These are phyloP conservation scores for Aspidiotus destructor DNA, from an alignment of 2,888 invertebrate genomes.

Conservation along the genomic window DNA sequence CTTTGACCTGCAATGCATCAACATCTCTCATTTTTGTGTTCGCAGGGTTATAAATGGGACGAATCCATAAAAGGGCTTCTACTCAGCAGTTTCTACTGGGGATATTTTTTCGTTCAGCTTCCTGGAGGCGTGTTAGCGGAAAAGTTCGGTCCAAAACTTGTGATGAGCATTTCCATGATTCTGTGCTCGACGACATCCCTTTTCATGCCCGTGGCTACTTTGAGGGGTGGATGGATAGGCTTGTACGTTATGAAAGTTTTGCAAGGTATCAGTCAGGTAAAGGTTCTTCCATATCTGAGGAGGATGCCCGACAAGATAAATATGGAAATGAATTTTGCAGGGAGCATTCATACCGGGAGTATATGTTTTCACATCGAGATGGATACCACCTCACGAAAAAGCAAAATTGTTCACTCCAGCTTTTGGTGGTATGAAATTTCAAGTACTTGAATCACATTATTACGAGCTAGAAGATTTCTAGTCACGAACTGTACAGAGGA, in stretches of 20 bases:
- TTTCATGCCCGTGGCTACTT: constrained; percentile 5
- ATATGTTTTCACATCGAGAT: constrained; percentile 19
- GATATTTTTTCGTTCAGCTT: constrained; percentile 21
- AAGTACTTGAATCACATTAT: no score
- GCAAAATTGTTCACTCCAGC: constrained; percentile 25
- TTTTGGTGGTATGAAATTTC: constrained; percentile 20
- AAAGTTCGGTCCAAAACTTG: constrained; percentile 17
- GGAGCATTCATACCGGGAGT: constrained; percentile 24
- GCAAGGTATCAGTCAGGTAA: constrained; percentile 25
- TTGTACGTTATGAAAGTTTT: constrained; percentile 15
- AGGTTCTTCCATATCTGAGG: neutral
- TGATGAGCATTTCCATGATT: constrained; percentile 21
- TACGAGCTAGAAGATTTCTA: no score
- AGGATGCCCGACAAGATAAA: neutral
- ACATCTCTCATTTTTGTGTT: neutral
- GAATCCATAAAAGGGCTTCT: neutral
- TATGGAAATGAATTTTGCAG: constrained; percentile 8
- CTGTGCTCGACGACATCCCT: constrained; percentile 10
- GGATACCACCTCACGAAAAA: constrained; percentile 29
- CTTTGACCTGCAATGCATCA: no score
- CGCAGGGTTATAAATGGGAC: constrained; percentile 18
- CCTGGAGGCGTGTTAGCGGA: constrained; percentile 24
- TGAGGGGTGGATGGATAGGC: constrained; percentile 19
- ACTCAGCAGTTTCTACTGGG: constrained; percentile 30
- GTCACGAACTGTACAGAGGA: no score